phyloP scores from a whole-genome alignment of 2,113 vertebrate genomes.

The Tachuris rubrigastra region DNA sequence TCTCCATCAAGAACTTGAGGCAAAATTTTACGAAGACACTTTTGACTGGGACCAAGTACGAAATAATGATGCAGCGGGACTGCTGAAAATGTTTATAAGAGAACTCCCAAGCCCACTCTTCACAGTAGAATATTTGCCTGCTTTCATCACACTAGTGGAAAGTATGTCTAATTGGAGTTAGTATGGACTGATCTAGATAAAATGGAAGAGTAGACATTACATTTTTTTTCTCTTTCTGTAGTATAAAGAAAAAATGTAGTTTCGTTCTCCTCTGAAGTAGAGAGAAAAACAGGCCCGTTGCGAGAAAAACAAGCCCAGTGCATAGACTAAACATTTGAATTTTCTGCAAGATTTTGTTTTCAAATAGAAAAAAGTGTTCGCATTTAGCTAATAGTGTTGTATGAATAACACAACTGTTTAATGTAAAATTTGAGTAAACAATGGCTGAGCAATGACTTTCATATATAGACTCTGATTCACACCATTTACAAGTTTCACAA shows the following conservation, averaged over 20 bases:
- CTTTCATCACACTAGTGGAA: constrained; percentile 84
- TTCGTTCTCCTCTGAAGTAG: neutral
- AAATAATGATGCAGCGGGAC: constrained; percentile 89
- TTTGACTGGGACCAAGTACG: constrained; percentile 94
- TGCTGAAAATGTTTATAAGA: constrained; percentile 95
- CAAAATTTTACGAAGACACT: constrained; percentile 80
- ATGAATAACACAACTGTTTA: neutral
- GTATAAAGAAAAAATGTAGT: neutral
- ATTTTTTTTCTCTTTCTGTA: neutral
- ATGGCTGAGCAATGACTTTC: neutral
- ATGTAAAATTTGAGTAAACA: neutral
- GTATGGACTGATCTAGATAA: neutral
- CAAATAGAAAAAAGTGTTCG: neutral
- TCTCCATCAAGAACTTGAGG: constrained; percentile 88
- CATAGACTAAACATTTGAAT: neutral
- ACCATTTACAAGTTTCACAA: neutral
- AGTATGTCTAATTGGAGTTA: constrained; percentile 75
- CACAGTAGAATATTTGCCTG: constrained; percentile 87
- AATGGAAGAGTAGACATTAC: neutral
- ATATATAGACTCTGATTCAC: neutral
- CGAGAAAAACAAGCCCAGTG: neutral
- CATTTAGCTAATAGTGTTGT: neutral
- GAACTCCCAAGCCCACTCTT: constrained; percentile 91
- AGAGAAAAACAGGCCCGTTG: neutral
- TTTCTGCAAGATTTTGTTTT: neutral